Evolutionary conservation across 1,140 invertebrate species (phyloP), one percentile per base, ranked within the genome.

Genomic region (Parasteatoda tepidariorum): DNA sequence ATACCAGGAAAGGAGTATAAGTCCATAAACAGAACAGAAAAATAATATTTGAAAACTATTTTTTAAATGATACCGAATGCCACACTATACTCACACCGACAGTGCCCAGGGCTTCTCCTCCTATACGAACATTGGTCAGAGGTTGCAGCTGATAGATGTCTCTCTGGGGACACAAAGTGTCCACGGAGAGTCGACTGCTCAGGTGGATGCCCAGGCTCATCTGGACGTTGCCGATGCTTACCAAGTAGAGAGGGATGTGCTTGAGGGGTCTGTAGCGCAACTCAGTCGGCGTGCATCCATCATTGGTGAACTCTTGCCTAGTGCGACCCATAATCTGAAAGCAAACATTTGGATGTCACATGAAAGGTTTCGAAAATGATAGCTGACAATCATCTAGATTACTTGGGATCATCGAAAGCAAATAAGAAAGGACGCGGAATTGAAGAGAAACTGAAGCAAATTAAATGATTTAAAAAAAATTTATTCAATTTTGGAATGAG

Each of bases 161-260:
- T 13, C 28, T 28, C 0, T 38, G 31, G 0, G 57, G 59, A 22
- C 70, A 68, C 13, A n/a, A 11, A 2, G 70, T 73, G 22, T 59
- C 41, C 5, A 86, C 33, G 2, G 33, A 48, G 33, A 86, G n/a
- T 28, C 84, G 67, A 64, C 73, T 71, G 62, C 67, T 76, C 1
- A 86, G 38, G 4, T 83, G 84, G 22, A 86, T 28, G 0, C 85
- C 85, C 13, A 86, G 28, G 30, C 59, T 66, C 15, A 86, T 11
- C 22, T 82, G 55, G 26, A 85, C 75, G 1, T 71, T 68, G 31
- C 74, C 85, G 1, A 86, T 22, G 24, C 76, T 85, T 4, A 86
- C 54, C 15, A 70, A 62, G 38, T 84, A 86, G 31, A 86, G 64
- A 24, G 85, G 85, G 1, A 86, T 41, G 59, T 84, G 83, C 34